phyloP scores from a whole-genome alignment of 2,888 invertebrate species.

The Pheosia gnoma region DNA sequence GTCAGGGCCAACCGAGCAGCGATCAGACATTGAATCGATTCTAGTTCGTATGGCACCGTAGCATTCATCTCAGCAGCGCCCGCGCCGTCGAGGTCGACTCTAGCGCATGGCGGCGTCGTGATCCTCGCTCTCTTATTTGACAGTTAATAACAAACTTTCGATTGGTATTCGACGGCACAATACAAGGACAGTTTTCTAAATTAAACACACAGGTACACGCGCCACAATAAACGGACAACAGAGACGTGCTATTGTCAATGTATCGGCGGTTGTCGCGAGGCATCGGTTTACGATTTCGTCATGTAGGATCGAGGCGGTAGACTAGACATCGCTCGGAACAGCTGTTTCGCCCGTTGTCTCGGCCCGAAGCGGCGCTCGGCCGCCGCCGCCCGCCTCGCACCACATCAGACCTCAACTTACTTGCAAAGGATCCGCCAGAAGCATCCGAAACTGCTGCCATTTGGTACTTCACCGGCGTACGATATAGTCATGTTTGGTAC shows the following conservation, averaged over 20 bases:
- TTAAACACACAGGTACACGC: conserved; percentile 39
- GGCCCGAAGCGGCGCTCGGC: conserved; percentile 30
- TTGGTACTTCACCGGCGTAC: conserved; percentile 95
- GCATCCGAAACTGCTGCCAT: conserved; percentile 96
- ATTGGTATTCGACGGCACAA: conserved; percentile 39
- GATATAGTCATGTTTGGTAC: conserved; percentile 91
- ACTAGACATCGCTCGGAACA: conserved; percentile 53
- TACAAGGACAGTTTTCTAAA: conserved; percentile 42
- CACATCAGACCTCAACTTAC: conserved; percentile 81
- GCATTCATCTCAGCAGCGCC: conserved; percentile 54
- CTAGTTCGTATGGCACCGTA: conserved; percentile 45
- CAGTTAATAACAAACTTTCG: conserved; percentile 50
- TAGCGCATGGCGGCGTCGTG: conserved; percentile 19
- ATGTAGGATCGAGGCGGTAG: conserved; percentile 42
- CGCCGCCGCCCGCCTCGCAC: conserved; percentile 39
- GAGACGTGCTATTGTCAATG: conserved; percentile 56
- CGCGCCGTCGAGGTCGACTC: conserved; percentile 54
- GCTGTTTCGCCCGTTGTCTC: conserved; percentile 57
- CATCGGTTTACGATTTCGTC: conserved; percentile 54
- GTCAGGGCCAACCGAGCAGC: conserved; percentile 62
- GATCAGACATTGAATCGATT: conserved; percentile 53
- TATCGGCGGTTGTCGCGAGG: conserved; percentile 47
- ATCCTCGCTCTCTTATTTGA: conserved; percentile 40
- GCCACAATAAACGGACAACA: conserved; percentile 51
- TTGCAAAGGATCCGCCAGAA: conserved; percentile 95